Percentiles rank a stretch among this genome's conserved stretches.
These are phyloP conservation scores for Myotis vivesi DNA, from an alignment of 2,797 vertebrate species.

Conservation along the genomic window DNA sequence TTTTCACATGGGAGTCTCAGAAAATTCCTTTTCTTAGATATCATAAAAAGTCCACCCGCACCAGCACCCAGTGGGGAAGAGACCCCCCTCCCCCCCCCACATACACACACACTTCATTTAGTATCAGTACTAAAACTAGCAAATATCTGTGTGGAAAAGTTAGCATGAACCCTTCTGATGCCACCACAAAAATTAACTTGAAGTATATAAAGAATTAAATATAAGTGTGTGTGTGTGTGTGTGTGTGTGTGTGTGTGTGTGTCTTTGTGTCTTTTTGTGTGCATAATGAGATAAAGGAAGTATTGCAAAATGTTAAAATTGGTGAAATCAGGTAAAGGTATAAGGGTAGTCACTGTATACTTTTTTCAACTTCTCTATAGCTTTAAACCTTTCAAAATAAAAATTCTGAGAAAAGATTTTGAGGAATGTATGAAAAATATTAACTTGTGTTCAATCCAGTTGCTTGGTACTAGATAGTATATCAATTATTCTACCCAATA, in stretches of 20 bases:
- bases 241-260: accelerated
- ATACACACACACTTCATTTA: neutral
- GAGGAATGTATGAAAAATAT: neutral
- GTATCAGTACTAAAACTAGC: neutral
- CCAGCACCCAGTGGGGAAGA: neutral
- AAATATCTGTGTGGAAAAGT: neutral
- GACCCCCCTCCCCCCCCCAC: neutral
- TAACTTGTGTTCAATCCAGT: neutral
- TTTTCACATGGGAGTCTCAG: neutral
- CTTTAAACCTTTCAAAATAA: conserved; percentile 1
- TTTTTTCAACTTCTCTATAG: neutral
- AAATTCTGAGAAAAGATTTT: neutral
- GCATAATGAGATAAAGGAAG: neutral
- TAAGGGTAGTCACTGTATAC: neutral
- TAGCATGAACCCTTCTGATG: neutral
- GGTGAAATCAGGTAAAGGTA: neutral
- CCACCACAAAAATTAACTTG: neutral
- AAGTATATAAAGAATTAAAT: neutral
- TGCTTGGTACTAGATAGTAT: neutral
- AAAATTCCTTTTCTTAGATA: neutral
- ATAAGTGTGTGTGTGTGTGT: neutral
- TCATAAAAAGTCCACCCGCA: neutral
- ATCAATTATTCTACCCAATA: neutral
- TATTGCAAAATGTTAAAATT: neutral
- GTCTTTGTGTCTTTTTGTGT: neutral